phyloP scores from a whole-genome alignment of 2,797 vertebrate species.

The Acipenser transmontanus region DNA sequence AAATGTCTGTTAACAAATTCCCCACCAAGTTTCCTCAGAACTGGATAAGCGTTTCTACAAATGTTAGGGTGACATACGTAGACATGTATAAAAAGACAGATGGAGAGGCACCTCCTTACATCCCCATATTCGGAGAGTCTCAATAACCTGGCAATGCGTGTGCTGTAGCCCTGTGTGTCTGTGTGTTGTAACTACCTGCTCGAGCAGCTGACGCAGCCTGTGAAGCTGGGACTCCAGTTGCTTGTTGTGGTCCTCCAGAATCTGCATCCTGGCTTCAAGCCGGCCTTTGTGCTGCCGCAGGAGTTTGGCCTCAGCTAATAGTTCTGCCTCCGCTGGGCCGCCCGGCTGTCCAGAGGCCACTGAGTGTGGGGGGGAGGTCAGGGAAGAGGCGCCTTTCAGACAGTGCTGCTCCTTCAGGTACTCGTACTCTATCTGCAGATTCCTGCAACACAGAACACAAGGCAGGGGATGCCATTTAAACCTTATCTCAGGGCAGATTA shows the following conservation, averaged over 20 bases:
- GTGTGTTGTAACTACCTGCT: slow-evolving; percentile 67
- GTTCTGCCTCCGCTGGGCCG: slow-evolving; percentile 76
- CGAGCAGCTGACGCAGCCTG: slow-evolving; percentile 84
- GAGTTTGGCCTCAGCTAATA: slow-evolving; percentile 91
- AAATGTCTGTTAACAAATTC: no score
- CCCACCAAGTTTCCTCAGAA: no score
- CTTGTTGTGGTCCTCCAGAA: slow-evolving; percentile 94
- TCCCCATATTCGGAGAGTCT: no score
- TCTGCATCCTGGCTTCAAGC: slow-evolving; percentile 92
- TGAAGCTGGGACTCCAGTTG: slow-evolving; percentile 94
- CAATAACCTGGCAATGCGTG: no score
- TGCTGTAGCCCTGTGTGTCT: no score
- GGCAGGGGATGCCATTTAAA: background rate
- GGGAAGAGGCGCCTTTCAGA: slow-evolving; percentile 23
- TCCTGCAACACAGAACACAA: slow-evolving; percentile 47
- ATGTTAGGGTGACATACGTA: no score
- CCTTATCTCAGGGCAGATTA: no score
- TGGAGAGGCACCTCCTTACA: no score
- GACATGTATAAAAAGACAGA: no score
- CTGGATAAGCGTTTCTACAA: no score
- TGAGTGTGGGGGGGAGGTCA: slow-evolving; percentile 56
- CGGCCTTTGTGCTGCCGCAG: slow-evolving; percentile 93
- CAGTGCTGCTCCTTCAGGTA: slow-evolving; percentile 86
- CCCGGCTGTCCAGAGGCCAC: slow-evolving; percentile 50
- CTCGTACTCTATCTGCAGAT: slow-evolving; percentile 83